Percentiles rank a stretch among this genome's conserved stretches.
Conservation (phyloP, 2,888 invertebrate genomes). For the Brachyptera risi region DNA sequence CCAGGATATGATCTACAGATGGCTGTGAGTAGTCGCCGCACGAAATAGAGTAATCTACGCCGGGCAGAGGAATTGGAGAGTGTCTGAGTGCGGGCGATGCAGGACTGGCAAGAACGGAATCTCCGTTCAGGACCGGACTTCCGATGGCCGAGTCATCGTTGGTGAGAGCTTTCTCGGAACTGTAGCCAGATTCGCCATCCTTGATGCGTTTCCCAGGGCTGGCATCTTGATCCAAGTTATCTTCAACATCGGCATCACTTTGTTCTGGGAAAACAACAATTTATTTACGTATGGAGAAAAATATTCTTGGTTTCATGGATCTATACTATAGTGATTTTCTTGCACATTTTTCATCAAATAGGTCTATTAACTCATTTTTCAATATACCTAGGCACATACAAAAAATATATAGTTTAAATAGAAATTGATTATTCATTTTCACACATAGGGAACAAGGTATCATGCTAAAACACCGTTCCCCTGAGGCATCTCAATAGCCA, state of each 20-base stretch:
- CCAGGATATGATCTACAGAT: background rate
- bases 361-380: too few species aligned
- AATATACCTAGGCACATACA: too few species aligned
- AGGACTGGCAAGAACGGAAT: constrained; percentile 55
- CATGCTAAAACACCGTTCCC: too few species aligned
- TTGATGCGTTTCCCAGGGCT: constrained; percentile 42
- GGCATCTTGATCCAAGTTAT: constrained; percentile 59
- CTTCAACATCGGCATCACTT: constrained; percentile 78
- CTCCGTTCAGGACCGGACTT: constrained; percentile 48
- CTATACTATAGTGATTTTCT: too few species aligned
- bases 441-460: too few species aligned
- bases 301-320: too few species aligned
- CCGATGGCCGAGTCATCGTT: constrained; percentile 44
- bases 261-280: constrained; percentile 52
- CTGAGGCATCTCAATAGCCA: too few species aligned
- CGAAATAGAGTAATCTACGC: background rate
- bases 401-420: too few species aligned
- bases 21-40: too few species aligned
- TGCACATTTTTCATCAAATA: too few species aligned
- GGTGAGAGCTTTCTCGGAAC: constrained; percentile 53
- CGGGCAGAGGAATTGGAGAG: background rate
- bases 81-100: constrained; percentile 38
- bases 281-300: too few species aligned
- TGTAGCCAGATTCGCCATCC: constrained; percentile 64
- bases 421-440: too few species aligned